A percentile compares a stretch with the other conserved stretches of the same genome.
phyloP scores from a whole-genome alignment of 2,797 vertebrate species.

The Siniperca obscura region DNA sequence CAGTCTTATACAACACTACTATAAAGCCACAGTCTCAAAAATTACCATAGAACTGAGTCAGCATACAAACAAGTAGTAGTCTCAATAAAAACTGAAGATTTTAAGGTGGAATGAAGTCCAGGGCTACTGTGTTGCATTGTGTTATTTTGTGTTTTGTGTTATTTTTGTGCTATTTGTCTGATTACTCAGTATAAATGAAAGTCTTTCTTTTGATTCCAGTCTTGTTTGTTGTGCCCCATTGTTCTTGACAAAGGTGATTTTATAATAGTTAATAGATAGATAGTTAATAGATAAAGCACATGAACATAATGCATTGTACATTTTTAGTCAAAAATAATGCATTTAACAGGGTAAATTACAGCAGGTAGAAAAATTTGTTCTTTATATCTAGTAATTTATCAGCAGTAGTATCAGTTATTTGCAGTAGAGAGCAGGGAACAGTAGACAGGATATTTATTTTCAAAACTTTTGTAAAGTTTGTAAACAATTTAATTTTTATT shows the following conservation, averaged over 20 bases:
- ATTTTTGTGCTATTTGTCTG: neutral
- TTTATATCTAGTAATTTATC: no score
- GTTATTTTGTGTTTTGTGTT: no score
- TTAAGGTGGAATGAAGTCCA: neutral
- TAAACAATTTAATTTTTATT: neutral
- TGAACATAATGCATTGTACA: neutral
- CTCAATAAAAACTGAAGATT: neutral
- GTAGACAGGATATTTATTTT: neutral
- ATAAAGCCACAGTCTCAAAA: neutral
- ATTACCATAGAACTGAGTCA: slow-evolving; percentile 12
- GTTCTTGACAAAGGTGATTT: no score
- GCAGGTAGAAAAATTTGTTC: neutral
- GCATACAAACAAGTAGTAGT: neutral
- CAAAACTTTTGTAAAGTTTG: neutral
- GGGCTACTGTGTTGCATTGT: no score
- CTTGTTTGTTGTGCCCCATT: slow-evolving; percentile 1
- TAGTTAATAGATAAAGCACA: neutral
- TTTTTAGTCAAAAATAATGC: neutral
- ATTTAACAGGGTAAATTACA: neutral
- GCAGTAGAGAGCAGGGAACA: neutral
- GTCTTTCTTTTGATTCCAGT: neutral
- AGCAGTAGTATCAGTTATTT: no score
- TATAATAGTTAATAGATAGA: neutral
- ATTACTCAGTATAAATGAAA: neutral
- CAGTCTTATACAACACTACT: neutral